Conservation (phyloP, 2,797 vertebrate species). For the Octomys mimax region DNA sequence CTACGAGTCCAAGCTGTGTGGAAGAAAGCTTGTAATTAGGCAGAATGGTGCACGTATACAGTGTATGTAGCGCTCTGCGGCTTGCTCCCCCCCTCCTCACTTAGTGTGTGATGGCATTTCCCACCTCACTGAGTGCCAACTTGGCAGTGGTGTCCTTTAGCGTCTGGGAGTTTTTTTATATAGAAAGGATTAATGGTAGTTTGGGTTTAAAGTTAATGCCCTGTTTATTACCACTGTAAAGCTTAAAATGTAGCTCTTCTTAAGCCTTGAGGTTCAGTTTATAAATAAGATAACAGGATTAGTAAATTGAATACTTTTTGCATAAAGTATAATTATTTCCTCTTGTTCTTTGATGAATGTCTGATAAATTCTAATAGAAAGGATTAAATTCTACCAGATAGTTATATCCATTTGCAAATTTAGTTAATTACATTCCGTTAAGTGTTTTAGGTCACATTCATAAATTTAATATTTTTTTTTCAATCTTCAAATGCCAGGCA, state of each 20-base stretch:
- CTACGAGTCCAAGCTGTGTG: too few species aligned
- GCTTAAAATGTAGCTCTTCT: constrained; percentile 53
- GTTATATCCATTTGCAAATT: constrained; percentile 61
- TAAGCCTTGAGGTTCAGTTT: constrained; percentile 53
- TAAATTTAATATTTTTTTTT: constrained; percentile 47
- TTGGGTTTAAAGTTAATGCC: constrained; percentile 59
- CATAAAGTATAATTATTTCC: constrained; percentile 63
- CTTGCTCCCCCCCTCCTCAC: not conserved
- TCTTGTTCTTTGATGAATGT: constrained; percentile 68
- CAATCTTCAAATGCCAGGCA: not conserved
- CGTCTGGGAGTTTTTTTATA: constrained; percentile 32
- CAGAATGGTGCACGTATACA: not conserved
- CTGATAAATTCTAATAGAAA: constrained; percentile 64
- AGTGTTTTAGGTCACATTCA: constrained; percentile 56
- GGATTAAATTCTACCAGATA: constrained; percentile 65
- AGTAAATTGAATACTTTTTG: constrained; percentile 68
- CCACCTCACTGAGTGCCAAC: not conserved
- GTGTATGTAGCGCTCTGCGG: not conserved
- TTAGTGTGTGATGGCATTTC: not conserved
- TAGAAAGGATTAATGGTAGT: constrained; percentile 46
- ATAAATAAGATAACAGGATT: constrained; percentile 65
- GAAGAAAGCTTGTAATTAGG: not conserved
- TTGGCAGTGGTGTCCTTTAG: not conserved
- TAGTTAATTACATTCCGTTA: constrained; percentile 55
- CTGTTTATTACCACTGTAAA: constrained; percentile 55